These are phyloP conservation scores for Morelia viridis DNA, from an alignment of 2,797 vertebrate species.

Conservation along the genomic window DNA sequence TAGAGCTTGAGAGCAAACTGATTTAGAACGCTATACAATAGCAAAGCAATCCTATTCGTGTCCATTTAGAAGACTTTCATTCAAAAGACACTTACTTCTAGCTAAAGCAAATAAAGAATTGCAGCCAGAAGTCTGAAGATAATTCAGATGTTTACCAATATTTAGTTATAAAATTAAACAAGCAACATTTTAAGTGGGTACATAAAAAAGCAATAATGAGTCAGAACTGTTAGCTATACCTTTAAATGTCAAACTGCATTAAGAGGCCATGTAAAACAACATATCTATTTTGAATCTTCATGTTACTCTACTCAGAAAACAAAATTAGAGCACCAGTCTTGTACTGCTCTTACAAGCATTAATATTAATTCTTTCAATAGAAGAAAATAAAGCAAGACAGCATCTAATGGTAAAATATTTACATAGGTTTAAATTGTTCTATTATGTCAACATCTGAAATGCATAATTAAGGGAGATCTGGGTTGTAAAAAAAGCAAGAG, in stretches of 20 bases:
- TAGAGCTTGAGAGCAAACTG: not conserved
- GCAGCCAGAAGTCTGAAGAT: not conserved
- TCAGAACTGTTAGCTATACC: too few relatives aligned
- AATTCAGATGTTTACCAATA: not conserved
- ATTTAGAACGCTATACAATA: not conserved
- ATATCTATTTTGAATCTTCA: constrained; percentile 36
- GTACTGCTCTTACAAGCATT: constrained; percentile 25
- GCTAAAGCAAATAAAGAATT: too few relatives aligned
- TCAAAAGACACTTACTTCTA: too few relatives aligned
- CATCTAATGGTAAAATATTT: constrained; percentile 9
- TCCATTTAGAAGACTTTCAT: too few relatives aligned
- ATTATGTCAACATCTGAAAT: constrained; percentile 21
- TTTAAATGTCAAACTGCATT: constrained; percentile 1
- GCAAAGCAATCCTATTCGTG: not conserved
- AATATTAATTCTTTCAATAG: constrained; percentile 25
- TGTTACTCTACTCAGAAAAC: constrained; percentile 12
- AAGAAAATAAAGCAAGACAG: not conserved
- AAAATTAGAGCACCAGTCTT: constrained; percentile 31
- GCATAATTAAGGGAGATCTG: not conserved
- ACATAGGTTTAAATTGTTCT: constrained; percentile 1
- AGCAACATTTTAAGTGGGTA: too few relatives aligned
- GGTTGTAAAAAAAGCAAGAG: not conserved
- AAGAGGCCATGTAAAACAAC: not conserved
- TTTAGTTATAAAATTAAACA: constrained; percentile 3
- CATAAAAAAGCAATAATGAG: too few relatives aligned